Percentiles rank a stretch among this genome's conserved stretches.
Conservation (phyloP, 2,797 vertebrate genomes). For the Setipinna tenuifilis region DNA sequence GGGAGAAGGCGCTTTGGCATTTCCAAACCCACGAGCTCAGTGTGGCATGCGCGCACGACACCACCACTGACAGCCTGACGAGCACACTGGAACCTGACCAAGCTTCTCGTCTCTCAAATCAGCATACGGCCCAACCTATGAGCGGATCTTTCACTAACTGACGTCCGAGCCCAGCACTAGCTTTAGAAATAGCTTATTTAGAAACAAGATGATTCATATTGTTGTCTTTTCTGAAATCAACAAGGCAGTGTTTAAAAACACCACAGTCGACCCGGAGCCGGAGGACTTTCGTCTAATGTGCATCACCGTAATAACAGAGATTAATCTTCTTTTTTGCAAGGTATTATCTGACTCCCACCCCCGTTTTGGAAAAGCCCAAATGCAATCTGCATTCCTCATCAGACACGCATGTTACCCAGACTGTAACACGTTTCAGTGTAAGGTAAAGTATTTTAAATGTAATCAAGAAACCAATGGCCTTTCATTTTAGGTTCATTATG, state of each 20-base stretch:
- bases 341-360: neutral
- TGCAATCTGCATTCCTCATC: conserved; percentile 40
- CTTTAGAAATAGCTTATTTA: conserved; percentile 39
- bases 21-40: conserved; percentile 49
- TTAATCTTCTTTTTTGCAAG: conserved; percentile 22
- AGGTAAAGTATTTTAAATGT: neutral
- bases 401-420: conserved; percentile 41
- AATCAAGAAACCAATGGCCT: neutral
- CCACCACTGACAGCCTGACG: conserved; percentile 46
- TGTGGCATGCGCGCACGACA: conserved; percentile 38
- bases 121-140: conserved; percentile 58
- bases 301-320: conserved; percentile 35
- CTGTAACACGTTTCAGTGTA: conserved; percentile 35
- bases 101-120: conserved; percentile 54
- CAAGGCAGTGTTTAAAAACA: conserved; percentile 40
- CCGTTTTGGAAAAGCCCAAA: conserved; percentile 26
- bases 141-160: conserved; percentile 57
- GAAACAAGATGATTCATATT: conserved; percentile 47
- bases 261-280: conserved; percentile 2
- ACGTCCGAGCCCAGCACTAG: conserved; percentile 52
- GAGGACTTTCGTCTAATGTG: conserved; percentile 30
- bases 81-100: conserved; percentile 54
- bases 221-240: conserved; percentile 52
- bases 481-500: neutral
- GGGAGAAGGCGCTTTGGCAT: conserved; percentile 55